Percentiles rank a stretch among this genome's conserved stretches.
phyloP scores from a whole-genome alignment of 2,113 vertebrate genomes.

The Osmerus eperlanus region DNA sequence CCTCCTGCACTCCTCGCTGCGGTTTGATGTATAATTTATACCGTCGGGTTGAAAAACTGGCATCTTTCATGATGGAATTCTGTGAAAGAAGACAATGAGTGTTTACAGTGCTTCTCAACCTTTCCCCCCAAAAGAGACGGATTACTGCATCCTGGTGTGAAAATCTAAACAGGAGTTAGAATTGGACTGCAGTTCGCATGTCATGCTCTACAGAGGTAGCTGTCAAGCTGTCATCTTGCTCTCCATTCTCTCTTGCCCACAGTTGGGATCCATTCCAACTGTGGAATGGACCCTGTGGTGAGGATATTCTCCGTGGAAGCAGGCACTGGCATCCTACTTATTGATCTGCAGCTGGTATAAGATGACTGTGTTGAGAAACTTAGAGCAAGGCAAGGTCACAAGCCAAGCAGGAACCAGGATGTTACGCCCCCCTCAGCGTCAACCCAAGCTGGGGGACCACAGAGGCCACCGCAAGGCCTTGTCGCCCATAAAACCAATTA shows the following conservation, averaged over 20 bases:
- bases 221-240: conserved; percentile 23
- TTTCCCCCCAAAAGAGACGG: neutral
- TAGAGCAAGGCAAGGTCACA: conserved; percentile 51
- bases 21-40: conserved; percentile 20
- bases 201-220: conserved; percentile 1
- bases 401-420: conserved; percentile 22
- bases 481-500: conserved; percentile 47
- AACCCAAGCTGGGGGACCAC: conserved; percentile 15
- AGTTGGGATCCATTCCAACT: conserved; percentile 19
- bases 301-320: conserved; percentile 12
- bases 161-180: conserved; percentile 9
- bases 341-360: conserved; percentile 43
- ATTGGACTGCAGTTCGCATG: conserved; percentile 7
- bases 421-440: conserved; percentile 15
- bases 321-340: conserved; percentile 14
- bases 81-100: neutral
- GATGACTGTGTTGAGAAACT: conserved; percentile 46
- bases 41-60: neutral
- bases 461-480: conserved; percentile 25
- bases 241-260: neutral
- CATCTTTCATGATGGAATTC: conserved; percentile 5
- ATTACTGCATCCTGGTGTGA: neutral
- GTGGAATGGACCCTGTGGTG: conserved; percentile 29
- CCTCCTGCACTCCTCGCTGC: neutral
- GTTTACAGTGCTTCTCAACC: neutral